Base-by-base conservation (phyloP, 1,140 invertebrate species). In the Drosophila baimaii region DNA sequence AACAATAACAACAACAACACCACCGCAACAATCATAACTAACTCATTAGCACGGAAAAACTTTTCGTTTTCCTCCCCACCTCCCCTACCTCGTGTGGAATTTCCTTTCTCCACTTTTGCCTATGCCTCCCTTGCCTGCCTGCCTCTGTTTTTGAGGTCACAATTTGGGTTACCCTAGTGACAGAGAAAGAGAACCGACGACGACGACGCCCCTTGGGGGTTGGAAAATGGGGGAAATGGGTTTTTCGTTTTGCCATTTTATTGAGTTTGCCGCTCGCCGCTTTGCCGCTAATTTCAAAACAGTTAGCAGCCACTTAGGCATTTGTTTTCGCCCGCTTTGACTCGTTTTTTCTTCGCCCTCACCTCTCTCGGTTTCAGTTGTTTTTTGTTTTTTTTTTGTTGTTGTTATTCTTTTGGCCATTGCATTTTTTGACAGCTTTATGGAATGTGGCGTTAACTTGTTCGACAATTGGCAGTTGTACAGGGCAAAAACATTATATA, bases 11-110 rank as follows among this genome's bases (percentile, higher is more conserved):
- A 44, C 31, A 63, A 74, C 58, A 25, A 35, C 23, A 46, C 57
- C 54, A 49, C 59, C 54, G 46, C 57, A 49, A 49, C 49, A 70
- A 65, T 70, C 68, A 85, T 77, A 85, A 86, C 82, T 79, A 85
- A 76, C 82, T 85, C 82, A 85, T 85, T 85, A 86, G 75, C 82
- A 85, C 70, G 51, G 51, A 57, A 49, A 62, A 84, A 81, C 68
- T 63, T 79, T 82, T 73, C 41, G 49, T 33, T 52, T 52, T 21
- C 19, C 49, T 8, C 0, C 23, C 44, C 51, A 6, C 23, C 15
- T 29, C 9, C 17, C 23, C 12, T n/a, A 6, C 10, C 21, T 27
- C 35, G 35, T 23, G 19, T 29, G 23, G 25, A 9, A 15, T 46
- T 54, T 35, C 6, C 68, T 41, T 43, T 25, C 35, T 9, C n/a